Conservation (phyloP, 2,888 invertebrate species). For the Teleiodes luculella region DNA sequence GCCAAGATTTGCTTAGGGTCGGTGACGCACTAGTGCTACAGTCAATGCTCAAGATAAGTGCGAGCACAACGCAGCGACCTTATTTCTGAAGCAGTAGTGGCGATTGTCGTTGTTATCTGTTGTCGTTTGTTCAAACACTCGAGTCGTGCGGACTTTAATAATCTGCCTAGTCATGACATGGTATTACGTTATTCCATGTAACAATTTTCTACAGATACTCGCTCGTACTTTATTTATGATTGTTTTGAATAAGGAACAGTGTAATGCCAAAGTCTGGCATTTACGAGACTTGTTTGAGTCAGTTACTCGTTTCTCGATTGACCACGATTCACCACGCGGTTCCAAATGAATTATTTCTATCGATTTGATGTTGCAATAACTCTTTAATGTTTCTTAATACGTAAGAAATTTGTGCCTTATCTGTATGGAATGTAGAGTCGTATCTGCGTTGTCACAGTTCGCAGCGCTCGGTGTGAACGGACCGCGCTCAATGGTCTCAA, state of each 20-base stretch:
- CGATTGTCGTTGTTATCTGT: too few relatives aligned
- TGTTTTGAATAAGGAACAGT: background rate
- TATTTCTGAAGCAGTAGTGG: too few relatives aligned
- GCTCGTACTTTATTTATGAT: background rate
- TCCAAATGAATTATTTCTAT: slow-evolving; percentile 15
- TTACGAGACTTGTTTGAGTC: background rate
- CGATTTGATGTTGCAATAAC: slow-evolving; percentile 15
- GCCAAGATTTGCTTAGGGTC: background rate
- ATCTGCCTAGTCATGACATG: background rate
- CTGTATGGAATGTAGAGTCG: slow-evolving; percentile 2
- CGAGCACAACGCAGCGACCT: too few relatives aligned
- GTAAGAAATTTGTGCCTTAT: slow-evolving; percentile 1
- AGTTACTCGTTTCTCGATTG: slow-evolving; percentile 6
- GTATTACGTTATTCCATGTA: background rate
- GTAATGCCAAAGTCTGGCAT: slow-evolving; percentile 6
- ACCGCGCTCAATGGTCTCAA: slow-evolving; percentile 19
- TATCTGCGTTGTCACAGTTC: slow-evolving; percentile 5
- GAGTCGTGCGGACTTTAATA: background rate
- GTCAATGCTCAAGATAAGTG: too few relatives aligned
- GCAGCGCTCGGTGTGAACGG: slow-evolving; percentile 16
- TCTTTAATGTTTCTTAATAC: background rate
- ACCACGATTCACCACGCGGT: slow-evolving; percentile 17
- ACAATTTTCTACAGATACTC: background rate
- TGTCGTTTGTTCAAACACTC: too few relatives aligned
- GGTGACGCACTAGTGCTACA: too few relatives aligned